Evolutionary conservation across 1,140 invertebrate genomes (phyloP), one percentile per base, ranked within the genome.

Genomic region (Trichoplusia ni): DNA sequence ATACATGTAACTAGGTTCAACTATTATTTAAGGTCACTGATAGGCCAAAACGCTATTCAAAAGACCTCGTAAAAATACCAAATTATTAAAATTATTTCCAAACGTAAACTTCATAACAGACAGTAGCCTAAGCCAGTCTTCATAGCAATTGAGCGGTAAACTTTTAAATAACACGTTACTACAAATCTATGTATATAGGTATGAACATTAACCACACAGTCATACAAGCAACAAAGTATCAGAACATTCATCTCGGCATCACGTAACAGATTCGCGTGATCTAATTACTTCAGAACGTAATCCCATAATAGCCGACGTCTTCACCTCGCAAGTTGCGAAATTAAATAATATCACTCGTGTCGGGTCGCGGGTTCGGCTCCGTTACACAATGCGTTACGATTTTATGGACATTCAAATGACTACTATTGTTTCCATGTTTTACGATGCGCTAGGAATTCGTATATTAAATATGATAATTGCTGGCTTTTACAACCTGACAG

Each of bases 231-330:
- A 33, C 19, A 33, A 33, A 16, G 21, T 33, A 21, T 23, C 29
- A 11, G 14, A 42, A 44, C 6, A 38, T 42, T 14, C 14, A 44
- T 27, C 38, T 8, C 25, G 31, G 11, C 19, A 44, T 31, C 25
- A 42, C 33, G 53, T 58, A 58, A 58, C 33, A 31, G 16, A 33
- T 38, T 69, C 56, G 61, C 61, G 67, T 69, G 60, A 69, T 64
- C 54, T 69, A 62, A 67, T 67, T 67, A 67, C 44, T 59, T 37
- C 42, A 56, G 42, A 56, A 27, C n/a, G 53, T 58, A 58, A 44
- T 44, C 25, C 9, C 14, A 18, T 58, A 58, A 58, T 58, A 29
- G 42, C 38, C 9, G 16, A 42, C 53, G 38, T 58, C 54, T 58
- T 58, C 54, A 58, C 54, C 54, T 58, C 54, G 38, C 54, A 40